phyloP scores from a whole-genome alignment of 2,113 vertebrate genomes.

The Chloropsis cyanopogon region DNA sequence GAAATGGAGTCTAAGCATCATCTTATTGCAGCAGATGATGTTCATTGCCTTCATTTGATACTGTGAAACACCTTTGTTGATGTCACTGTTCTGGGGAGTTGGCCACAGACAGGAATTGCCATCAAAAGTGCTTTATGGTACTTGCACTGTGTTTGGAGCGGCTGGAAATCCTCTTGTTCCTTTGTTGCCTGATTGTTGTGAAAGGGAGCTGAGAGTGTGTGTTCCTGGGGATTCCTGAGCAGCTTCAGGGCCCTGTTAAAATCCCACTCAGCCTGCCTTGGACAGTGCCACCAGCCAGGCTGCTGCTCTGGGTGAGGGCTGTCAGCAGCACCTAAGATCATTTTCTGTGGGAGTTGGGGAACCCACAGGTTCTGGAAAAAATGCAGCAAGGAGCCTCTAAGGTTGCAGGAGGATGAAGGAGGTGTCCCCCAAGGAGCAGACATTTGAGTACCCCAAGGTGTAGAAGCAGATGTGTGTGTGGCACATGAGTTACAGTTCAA shows the following conservation, averaged over 20 bases:
- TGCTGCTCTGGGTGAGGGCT: not conserved
- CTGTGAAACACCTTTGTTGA: not conserved
- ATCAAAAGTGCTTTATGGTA: not conserved
- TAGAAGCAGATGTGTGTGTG: not conserved
- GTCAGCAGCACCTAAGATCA: not conserved
- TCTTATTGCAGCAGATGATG: not conserved
- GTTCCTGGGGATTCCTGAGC: not conserved
- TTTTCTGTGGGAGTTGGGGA: not conserved
- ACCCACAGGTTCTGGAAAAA: not conserved
- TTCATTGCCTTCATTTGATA: not conserved
- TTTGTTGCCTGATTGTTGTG: not conserved
- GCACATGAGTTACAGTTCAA: not conserved
- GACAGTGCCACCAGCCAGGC: not conserved
- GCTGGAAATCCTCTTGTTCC: not conserved
- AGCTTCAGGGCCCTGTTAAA: not conserved
- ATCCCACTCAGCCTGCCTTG: not conserved
- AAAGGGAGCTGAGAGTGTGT: not conserved
- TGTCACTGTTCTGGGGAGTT: not conserved
- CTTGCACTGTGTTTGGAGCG: accelerated
- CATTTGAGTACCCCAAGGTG: not conserved
- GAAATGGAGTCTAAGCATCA: not conserved
- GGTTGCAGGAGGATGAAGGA: not conserved
- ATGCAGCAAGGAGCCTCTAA: not conserved
- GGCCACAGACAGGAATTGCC: not conserved
- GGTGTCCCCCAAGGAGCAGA: not conserved